Percentiles rank a stretch among this genome's conserved stretches.
These are phyloP conservation scores for Epirrita christyi DNA, from an alignment of 2,888 invertebrate species.

Conservation along the genomic window DNA sequence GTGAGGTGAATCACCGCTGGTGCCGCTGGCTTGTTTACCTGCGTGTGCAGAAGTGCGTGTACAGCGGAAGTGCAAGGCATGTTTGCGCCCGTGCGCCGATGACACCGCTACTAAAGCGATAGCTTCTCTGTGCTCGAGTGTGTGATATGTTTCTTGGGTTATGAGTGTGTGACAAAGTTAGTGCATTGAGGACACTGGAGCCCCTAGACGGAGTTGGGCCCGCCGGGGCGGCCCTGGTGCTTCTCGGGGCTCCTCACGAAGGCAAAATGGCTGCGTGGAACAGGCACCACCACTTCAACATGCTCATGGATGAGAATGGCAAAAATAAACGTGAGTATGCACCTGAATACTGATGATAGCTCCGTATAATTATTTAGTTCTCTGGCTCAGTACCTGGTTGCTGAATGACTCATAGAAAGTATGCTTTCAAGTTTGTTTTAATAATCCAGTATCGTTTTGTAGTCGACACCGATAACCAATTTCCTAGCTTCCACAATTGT, in stretches of 20 bases:
- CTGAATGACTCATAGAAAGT: too few relatives aligned
- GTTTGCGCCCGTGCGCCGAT: slow-evolving; percentile 78
- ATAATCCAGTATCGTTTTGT: too few relatives aligned
- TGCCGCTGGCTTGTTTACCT: slow-evolving; percentile 80
- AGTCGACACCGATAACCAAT: too few relatives aligned
- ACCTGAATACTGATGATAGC: too few relatives aligned
- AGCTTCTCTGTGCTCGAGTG: slow-evolving; percentile 74
- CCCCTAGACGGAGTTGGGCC: slow-evolving; percentile 86
- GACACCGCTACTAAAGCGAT: slow-evolving; percentile 74
- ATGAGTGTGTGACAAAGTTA: slow-evolving; percentile 84
- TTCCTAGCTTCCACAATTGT: too few relatives aligned
- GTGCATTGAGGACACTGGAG: slow-evolving; percentile 85
- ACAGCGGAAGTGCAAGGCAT: slow-evolving; percentile 80
- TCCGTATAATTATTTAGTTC: too few relatives aligned
- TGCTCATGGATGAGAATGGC: slow-evolving; percentile 89
- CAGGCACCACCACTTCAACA: slow-evolving; percentile 89
- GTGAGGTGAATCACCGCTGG: slow-evolving; percentile 81
- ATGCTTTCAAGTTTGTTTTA: too few relatives aligned
- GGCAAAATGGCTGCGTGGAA: slow-evolving; percentile 90
- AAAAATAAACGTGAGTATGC: slow-evolving; percentile 87
- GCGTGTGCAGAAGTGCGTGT: slow-evolving; percentile 81
- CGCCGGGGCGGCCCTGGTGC: slow-evolving; percentile 85
- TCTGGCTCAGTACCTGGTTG: too few relatives aligned
- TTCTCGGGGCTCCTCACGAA: slow-evolving; percentile 85
- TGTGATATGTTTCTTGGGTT: slow-evolving; percentile 79